Evolutionary conservation across 2,797 vertebrate genomes (phyloP).

Genomic region (Coluber constrictor): DNA sequence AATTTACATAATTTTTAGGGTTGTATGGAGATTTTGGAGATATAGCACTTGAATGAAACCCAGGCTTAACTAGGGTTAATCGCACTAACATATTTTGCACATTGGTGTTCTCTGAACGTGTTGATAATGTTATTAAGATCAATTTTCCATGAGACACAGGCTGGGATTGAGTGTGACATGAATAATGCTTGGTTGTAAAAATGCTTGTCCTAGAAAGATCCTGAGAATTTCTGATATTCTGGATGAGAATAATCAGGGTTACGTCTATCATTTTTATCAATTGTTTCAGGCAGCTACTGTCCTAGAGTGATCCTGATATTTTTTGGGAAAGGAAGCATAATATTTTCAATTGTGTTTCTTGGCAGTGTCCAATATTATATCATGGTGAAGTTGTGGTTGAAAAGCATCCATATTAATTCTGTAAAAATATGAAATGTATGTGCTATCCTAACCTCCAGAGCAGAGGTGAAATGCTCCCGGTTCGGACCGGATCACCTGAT

Average conservation of each 20-base stretch:
- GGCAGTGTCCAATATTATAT: neutral
- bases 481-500: too few relatives aligned
- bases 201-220: neutral
- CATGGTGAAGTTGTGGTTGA: neutral
- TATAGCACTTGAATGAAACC: neutral
- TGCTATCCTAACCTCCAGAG: neutral
- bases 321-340: neutral
- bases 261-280: neutral
- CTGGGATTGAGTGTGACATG: neutral
- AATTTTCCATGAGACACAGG: neutral
- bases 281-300: neutral
- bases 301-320: neutral
- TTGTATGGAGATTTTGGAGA: neutral
- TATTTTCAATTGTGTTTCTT: neutral
- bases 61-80: neutral
- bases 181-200: neutral
- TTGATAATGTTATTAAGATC: neutral
- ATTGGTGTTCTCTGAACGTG: neutral
- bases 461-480: too few relatives aligned
- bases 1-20: neutral
- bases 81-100: neutral
- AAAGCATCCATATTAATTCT: neutral
- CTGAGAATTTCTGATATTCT: neutral
- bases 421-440: neutral
- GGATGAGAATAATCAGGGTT: neutral